Conservation (phyloP, 2,797 vertebrate genomes). For the Dryobates pubescens region DNA sequence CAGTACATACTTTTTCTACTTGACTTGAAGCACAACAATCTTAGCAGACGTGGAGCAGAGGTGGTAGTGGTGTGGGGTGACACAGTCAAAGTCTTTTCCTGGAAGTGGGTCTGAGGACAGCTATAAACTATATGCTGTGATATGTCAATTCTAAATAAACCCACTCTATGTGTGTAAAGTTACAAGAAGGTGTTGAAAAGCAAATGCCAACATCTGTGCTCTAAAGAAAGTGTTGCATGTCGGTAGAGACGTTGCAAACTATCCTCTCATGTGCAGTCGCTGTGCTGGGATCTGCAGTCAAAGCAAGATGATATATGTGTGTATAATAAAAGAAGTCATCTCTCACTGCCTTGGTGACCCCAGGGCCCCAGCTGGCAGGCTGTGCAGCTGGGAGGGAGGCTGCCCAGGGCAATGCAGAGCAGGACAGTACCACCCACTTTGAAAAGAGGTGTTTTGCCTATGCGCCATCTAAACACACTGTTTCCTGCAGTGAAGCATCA, state of each 20-base stretch:
- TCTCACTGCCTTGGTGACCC: not conserved
- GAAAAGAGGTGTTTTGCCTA: not conserved
- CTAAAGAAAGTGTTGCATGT: not conserved
- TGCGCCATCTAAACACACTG: not conserved
- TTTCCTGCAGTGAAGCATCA: not conserved
- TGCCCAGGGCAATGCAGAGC: not conserved
- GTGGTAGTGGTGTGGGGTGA: not conserved
- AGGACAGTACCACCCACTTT: not conserved
- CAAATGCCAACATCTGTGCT: slow-evolving; percentile 62
- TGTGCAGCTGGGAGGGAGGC: not conserved
- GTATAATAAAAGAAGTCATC: not conserved
- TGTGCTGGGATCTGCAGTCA: not conserved
- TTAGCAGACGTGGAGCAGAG: not conserved
- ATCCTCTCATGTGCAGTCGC: rapidly evolving
- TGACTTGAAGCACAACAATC: not conserved
- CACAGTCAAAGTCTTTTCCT: slow-evolving; percentile 53
- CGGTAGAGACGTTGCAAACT: not conserved
- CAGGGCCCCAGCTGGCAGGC: not conserved
- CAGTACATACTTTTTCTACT: not conserved
- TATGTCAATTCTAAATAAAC: slow-evolving; percentile 72
- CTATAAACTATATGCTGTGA: slow-evolving; percentile 56
- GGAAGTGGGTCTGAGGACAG: slow-evolving; percentile 58
- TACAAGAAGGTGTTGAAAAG: slow-evolving; percentile 72
- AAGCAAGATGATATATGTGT: not conserved
- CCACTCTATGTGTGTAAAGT: slow-evolving; percentile 52